A percentile compares a stretch with the other conserved stretches of the same genome.
These are phyloP conservation scores for Lutraria lutraria DNA, from an alignment of 2,888 invertebrate genomes.

Conservation along the genomic window DNA sequence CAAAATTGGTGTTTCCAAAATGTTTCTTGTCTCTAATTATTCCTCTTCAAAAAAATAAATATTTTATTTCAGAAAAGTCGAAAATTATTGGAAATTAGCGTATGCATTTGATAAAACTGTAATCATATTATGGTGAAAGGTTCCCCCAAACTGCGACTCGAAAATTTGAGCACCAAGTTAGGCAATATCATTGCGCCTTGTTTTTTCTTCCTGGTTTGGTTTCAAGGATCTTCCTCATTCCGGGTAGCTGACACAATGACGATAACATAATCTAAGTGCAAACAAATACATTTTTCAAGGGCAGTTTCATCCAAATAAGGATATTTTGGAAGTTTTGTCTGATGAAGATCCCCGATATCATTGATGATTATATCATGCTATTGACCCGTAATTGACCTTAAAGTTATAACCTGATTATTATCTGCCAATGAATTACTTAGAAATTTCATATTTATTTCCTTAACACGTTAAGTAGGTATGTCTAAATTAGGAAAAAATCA, in stretches of 20 bases:
- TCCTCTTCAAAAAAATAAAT: not conserved
- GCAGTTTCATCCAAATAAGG: not conserved
- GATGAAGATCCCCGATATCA: not conserved
- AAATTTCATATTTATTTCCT: not conserved
- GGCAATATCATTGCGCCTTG: not conserved
- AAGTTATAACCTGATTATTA: not conserved
- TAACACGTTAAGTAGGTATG: not conserved
- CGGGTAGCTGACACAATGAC: not conserved
- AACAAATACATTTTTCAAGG: not conserved
- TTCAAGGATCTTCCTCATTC: constrained; percentile 27
- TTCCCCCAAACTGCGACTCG: not conserved
- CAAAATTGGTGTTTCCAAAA: not conserved
- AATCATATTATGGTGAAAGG: not conserved
- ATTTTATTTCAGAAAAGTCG: not conserved
- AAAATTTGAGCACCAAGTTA: constrained; percentile 17
- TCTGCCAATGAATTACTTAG: not conserved
- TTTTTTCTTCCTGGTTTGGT: constrained; percentile 32
- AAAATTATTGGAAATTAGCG: not conserved
- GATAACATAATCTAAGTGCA: not conserved
- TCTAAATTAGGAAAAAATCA: not conserved
- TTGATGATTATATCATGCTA: not conserved
- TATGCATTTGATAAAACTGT: not conserved
- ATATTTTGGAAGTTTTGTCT: not conserved
- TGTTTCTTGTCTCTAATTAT: not conserved
- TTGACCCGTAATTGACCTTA: not conserved